phyloP scores from a whole-genome alignment of 2,888 invertebrate species.

The Phaonia tiefii region DNA sequence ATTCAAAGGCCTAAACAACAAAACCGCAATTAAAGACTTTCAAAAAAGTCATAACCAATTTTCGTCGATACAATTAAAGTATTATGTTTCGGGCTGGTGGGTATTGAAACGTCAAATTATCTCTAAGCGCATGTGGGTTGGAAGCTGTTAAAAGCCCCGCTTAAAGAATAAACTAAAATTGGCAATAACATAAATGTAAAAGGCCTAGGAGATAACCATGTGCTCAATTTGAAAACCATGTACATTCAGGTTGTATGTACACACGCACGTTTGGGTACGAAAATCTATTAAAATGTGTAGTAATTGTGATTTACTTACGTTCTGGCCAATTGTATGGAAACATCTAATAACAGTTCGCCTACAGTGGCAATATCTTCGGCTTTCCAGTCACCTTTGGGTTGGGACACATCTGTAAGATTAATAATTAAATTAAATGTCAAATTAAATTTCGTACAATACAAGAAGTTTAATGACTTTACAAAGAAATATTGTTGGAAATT shows the following conservation, averaged over 20 bases:
- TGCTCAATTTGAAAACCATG: constrained; percentile 22
- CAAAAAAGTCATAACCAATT: constrained; percentile 39
- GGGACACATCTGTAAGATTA: constrained; percentile 86
- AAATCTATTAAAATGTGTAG: no score
- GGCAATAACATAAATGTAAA: background rate
- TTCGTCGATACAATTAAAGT: constrained; percentile 26
- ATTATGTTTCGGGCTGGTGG: constrained; percentile 48
- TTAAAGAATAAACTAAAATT: background rate
- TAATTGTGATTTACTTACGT: constrained; percentile 84
- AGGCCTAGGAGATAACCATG: constrained; percentile 10
- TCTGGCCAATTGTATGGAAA: constrained; percentile 90
- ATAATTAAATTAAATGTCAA: no score
- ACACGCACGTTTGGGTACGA: no score
- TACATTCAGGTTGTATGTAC: no score
- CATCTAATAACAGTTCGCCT: constrained; percentile 91
- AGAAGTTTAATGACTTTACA: no score
- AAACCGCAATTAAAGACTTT: background rate
- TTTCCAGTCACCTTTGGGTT: constrained; percentile 91
- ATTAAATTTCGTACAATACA: no score
- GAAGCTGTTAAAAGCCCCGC: background rate
- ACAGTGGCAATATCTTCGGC: constrained; percentile 92
- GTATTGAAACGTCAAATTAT: constrained; percentile 34
- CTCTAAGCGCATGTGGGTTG: constrained; percentile 12
- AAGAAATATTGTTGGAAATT: no score
- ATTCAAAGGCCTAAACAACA: no score